Evolutionary conservation across 2,113 vertebrate genomes (phyloP).

Genomic region (Ellobius talpinus): DNA sequence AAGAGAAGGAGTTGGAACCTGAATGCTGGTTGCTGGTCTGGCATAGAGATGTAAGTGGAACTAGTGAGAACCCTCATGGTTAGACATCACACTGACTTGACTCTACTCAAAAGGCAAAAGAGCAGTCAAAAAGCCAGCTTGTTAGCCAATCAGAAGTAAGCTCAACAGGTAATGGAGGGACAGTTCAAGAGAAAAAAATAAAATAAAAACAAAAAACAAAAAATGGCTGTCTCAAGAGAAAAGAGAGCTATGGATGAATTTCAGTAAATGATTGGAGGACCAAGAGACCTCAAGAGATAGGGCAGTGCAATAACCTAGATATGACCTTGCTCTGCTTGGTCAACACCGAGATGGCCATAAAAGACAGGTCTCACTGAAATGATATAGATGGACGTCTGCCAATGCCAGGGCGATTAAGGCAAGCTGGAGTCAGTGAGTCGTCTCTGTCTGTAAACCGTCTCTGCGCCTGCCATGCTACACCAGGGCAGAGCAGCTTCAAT

Average conservation of each 20-base stretch:
- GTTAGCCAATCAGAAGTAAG: not conserved
- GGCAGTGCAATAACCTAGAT: not conserved
- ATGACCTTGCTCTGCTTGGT: not conserved
- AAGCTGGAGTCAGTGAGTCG: slow-evolving; percentile 42
- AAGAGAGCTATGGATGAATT: not conserved
- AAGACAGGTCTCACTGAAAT: not conserved
- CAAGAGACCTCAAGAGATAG: not conserved
- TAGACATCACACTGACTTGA: not conserved
- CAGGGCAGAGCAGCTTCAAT: not conserved
- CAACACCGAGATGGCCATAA: not conserved
- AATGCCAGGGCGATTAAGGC: slow-evolving; percentile 32
- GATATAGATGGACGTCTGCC: not conserved
- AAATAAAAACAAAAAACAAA: not conserved
- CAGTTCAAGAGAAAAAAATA: not conserved
- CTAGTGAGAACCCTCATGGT: not conserved
- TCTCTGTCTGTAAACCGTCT: slow-evolving; percentile 48
- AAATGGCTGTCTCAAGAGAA: not conserved
- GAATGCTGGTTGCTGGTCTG: no score
- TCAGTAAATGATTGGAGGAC: not conserved
- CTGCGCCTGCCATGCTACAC: not conserved
- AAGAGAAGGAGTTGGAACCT: not conserved
- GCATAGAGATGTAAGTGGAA: not conserved
- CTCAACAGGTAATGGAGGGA: not conserved
- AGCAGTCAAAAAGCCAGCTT: not conserved
- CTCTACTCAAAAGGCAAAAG: slow-evolving; percentile 10